These are phyloP conservation scores for Rhinolophus ferrumequinum DNA, from an alignment of 2,113 vertebrate species.

Conservation along the genomic window DNA sequence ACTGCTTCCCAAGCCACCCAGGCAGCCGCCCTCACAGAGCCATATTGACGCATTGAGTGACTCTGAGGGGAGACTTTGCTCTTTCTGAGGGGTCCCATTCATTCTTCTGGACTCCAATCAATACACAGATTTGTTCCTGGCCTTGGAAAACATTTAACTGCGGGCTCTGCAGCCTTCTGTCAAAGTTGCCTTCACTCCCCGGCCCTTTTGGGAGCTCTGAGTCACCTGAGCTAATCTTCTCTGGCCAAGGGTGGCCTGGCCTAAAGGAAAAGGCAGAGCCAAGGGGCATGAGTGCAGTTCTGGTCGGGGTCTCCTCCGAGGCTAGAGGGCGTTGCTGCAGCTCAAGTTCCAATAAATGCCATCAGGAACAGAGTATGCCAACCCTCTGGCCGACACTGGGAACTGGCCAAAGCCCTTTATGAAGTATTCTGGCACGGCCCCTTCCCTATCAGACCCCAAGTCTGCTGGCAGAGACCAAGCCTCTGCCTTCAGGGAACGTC, in stretches of 20 bases:
- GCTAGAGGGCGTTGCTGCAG: accelerated
- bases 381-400: neutral
- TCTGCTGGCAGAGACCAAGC: neutral
- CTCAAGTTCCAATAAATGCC: neutral
- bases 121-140: neutral
- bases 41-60: accelerated
- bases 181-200: neutral
- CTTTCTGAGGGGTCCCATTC: neutral
- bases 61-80: neutral
- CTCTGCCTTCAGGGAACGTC: neutral
- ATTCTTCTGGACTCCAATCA: neutral
- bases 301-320: accelerated
- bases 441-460: neutral
- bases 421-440: accelerated
- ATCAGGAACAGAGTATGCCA: accelerated
- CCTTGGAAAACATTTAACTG: accelerated
- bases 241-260: neutral
- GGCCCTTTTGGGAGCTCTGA: neutral
- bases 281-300: accelerated
- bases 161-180: accelerated
- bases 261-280: neutral
- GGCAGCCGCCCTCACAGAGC: neutral
- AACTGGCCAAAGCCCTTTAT: neutral
- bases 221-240: neutral
- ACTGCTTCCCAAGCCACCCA: neutral